Evolutionary conservation across 2,888 invertebrate species (phyloP).

Genomic region (Criorhina ranunculi): DNA sequence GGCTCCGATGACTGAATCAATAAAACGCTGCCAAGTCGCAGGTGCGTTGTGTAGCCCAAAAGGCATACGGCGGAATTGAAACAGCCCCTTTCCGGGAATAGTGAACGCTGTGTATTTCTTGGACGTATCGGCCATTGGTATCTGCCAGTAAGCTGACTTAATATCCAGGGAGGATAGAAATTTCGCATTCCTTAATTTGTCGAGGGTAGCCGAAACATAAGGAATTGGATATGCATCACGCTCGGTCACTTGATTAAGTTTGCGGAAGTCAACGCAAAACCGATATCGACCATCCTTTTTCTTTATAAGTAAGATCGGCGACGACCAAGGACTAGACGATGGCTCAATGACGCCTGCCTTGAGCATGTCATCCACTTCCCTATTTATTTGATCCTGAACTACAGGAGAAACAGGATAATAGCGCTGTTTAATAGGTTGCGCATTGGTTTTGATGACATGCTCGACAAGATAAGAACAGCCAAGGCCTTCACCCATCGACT

Average conservation of each 20-base stretch:
- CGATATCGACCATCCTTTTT: slow-evolving; percentile 75
- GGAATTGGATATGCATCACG: slow-evolving; percentile 13
- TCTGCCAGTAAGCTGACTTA: slow-evolving; percentile 22
- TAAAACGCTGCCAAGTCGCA: no score
- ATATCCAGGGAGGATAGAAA: slow-evolving; percentile 21
- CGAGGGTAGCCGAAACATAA: slow-evolving; percentile 14
- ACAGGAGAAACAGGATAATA: slow-evolving; percentile 78
- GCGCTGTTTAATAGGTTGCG: slow-evolving; percentile 62
- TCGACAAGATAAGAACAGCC: slow-evolving; percentile 23
- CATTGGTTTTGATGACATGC: slow-evolving; percentile 46
- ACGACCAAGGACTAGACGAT: slow-evolving; percentile 71
- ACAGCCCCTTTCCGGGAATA: neutral
- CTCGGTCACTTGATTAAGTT: slow-evolving; percentile 49
- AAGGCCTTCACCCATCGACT: neutral
- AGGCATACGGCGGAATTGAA: no score
- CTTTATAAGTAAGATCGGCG: slow-evolving; percentile 73
- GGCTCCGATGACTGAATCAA: no score
- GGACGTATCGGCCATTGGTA: slow-evolving; percentile 17
- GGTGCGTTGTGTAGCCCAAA: no score
- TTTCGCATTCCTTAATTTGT: slow-evolving; percentile 22
- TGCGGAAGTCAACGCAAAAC: slow-evolving; percentile 77
- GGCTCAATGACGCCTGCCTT: slow-evolving; percentile 75
- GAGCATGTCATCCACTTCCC: slow-evolving; percentile 76
- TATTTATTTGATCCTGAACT: slow-evolving; percentile 74
- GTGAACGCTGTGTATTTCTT: neutral